Base-by-base conservation (phyloP, 2,888 invertebrate species). In the Teleogryllus oceanicus region DNA sequence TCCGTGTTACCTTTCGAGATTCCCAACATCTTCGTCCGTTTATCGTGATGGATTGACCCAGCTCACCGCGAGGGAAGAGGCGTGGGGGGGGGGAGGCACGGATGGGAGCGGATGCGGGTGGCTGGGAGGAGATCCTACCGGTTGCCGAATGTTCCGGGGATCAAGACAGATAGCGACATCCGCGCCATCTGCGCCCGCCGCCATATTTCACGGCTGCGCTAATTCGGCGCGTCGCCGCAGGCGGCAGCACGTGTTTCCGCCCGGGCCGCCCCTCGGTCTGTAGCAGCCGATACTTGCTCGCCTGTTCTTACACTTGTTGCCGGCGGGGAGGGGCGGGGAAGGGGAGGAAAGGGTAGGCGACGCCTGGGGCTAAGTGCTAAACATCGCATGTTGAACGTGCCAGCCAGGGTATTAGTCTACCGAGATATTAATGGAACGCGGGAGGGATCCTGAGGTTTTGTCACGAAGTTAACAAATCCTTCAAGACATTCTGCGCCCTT, bases 221-320 rank as follows among this genome's bases (percentile, higher is more conserved):
- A 62, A 62, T 62, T 62, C 62, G 62, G n/a, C 62, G 62, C 62
- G 62, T 62, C 62, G 62, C 62, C 62, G n/a, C 62, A 62, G 62
- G 62, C 16, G n/a, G 62, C 62, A 62, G 62, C 62, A 62, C 62
- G 62, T 62, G 62, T 62, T 62, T n/a, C 62, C n/a, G n/a, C 13
- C 62, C 62, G 5, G 13, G 13, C 62, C n/a, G n/a, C 62, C n/a
- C 62, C 62, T 62, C 16, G 62, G n/a, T 18, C 62, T 62, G 16
- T 62, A 18, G 62, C n/a, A 18, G 62, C 62, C 62, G 62, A 18
- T 18, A 62, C 13, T 62, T 62, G 62, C n/a, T 3, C 62, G 13
- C 62, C 13, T 62, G 62, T 62, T 62, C 62, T 62, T 62, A 62
- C 62, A 62, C 62, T 62, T 62, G 62, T 62, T n/a, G 62, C 62